Evolutionary conservation across 2,113 vertebrate species (phyloP).

Genomic region (Xyliphius kryptos): DNA sequence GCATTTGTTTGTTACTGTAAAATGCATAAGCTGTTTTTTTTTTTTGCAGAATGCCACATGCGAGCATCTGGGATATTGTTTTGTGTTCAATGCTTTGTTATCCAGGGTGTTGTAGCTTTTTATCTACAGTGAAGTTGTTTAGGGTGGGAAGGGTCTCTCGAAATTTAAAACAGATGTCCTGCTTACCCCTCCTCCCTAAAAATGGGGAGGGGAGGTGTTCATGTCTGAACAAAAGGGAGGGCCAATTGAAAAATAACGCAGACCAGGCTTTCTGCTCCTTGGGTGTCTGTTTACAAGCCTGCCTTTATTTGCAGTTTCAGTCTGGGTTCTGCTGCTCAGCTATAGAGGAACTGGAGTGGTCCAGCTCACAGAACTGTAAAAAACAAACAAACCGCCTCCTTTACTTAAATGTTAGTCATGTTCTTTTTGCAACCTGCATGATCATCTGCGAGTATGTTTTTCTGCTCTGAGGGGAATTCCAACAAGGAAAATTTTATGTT

Average conservation of each 20-base stretch:
- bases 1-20: too few relatives aligned
- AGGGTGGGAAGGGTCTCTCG: slow-evolving; percentile 42
- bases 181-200: slow-evolving; percentile 41
- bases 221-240: slow-evolving; percentile 47
- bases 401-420: background rate
- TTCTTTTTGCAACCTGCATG: background rate
- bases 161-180: slow-evolving; percentile 65
- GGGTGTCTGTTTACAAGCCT: slow-evolving; percentile 30
- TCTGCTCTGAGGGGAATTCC: background rate
- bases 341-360: too few relatives aligned
- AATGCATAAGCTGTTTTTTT: too few relatives aligned
- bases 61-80: background rate
- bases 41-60: background rate
- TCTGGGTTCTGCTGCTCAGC: slow-evolving; percentile 2
- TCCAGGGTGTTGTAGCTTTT: slow-evolving; percentile 16
- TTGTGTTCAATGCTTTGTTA: slow-evolving; percentile 31
- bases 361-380: slow-evolving; percentile 1
- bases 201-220: slow-evolving; percentile 25
- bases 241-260: slow-evolving; percentile 15
- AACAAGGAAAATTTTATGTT: slow-evolving; percentile 1
- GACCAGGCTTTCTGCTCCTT: background rate
- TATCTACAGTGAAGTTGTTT: slow-evolving; percentile 36
- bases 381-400: background rate
- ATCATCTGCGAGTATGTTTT: background rate
- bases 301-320: slow-evolving; percentile 37